A percentile compares a stretch with the other conserved stretches of the same genome.
phyloP scores from a whole-genome alignment of 2,113 vertebrate genomes.

The Corapipo altera region DNA sequence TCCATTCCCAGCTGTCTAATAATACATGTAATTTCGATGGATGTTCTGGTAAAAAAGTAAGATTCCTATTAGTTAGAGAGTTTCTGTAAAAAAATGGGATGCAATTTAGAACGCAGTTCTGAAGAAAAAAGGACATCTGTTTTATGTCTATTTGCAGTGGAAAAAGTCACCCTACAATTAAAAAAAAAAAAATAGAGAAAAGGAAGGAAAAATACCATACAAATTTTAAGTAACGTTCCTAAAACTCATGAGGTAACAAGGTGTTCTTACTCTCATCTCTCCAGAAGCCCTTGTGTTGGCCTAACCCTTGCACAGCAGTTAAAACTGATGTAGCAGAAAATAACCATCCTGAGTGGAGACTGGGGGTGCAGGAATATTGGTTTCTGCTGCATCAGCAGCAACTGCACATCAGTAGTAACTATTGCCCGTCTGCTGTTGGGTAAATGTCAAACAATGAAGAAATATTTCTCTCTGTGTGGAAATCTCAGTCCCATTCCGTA shows the following conservation, averaged over 20 bases:
- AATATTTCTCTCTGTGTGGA: not conserved
- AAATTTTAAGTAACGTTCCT: not conserved
- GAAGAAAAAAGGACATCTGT: not conserved
- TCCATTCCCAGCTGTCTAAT: not conserved
- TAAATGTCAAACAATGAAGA: conserved; percentile 34
- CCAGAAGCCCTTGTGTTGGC: not conserved
- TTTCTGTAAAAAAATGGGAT: not conserved
- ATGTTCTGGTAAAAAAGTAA: not conserved
- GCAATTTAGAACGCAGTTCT: not conserved
- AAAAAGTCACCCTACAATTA: not conserved
- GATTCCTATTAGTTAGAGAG: not conserved
- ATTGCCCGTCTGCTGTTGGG: not conserved
- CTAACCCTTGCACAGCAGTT: not conserved
- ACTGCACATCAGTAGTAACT: not conserved
- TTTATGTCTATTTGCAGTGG: not conserved
- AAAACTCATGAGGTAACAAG: not conserved
- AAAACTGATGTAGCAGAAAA: conserved; percentile 17
- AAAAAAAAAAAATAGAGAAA: not conserved
- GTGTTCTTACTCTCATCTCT: not conserved
- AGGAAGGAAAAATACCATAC: fast-evolving
- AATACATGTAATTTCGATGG: not conserved
- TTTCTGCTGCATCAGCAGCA: not conserved
- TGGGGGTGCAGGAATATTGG: not conserved
- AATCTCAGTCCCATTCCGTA: not conserved
- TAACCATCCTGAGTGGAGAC: not conserved